These are phyloP conservation scores for Percopsis transmontana DNA, from an alignment of 2,113 vertebrate genomes.

Conservation along the genomic window DNA sequence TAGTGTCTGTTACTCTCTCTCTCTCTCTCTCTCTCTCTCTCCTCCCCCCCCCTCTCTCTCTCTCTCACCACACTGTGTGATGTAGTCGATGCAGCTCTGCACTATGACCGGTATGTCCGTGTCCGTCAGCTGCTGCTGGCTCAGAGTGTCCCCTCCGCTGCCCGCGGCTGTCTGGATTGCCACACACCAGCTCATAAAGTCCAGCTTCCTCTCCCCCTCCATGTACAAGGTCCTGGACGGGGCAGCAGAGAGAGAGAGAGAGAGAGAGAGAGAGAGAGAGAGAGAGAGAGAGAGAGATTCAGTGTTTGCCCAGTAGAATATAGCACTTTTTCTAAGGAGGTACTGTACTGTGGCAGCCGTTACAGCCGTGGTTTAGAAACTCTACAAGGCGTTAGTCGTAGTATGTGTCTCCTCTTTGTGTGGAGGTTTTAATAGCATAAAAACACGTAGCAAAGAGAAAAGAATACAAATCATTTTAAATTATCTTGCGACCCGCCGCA, in stretches of 20 bases:
- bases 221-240: conserved; percentile 86
- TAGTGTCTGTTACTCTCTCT: neutral
- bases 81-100: conserved; percentile 89
- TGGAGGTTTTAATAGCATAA: too few species aligned
- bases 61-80: conserved; percentile 89
- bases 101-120: conserved; percentile 88
- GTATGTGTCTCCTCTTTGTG: too few species aligned
- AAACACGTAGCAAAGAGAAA: too few species aligned
- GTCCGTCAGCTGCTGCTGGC: conserved; percentile 91
- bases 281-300: neutral
- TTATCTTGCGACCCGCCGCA: too few species aligned
- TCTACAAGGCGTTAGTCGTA: too few species aligned
- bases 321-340: too few species aligned
- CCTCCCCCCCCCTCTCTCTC: conserved; percentile 69
- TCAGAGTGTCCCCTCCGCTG: conserved; percentile 85
- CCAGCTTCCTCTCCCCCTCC: conserved; percentile 87
- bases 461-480: too few species aligned
- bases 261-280: neutral
- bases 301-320: neutral
- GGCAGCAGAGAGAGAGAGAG: neutral
- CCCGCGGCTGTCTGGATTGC: conserved; percentile 88
- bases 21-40: conserved; percentile 61
- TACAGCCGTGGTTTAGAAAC: too few species aligned
- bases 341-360: too few species aligned
- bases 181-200: conserved; percentile 85